Evolutionary conservation across 2,113 vertebrate genomes (phyloP).

Genomic region (Takifugu flavidus): DNA sequence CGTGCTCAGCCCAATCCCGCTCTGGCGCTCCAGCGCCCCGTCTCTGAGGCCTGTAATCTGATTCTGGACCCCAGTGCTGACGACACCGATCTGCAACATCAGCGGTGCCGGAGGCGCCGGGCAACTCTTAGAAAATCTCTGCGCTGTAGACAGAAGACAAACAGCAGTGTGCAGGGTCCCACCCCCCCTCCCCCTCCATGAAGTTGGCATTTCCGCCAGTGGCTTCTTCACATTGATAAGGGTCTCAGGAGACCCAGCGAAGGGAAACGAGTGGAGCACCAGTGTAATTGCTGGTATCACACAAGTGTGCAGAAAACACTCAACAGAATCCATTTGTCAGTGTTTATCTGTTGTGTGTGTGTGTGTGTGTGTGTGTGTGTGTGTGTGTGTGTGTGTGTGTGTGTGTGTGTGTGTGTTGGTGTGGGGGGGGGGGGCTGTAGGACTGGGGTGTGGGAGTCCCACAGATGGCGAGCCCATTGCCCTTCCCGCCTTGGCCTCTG

Average conservation of each 20-base stretch:
- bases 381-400: too few relatives aligned
- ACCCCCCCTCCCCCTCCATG: conserved; percentile 42
- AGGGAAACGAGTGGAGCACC: conserved; percentile 22
- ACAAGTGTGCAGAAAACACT: conserved; percentile 56
- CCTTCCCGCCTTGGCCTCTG: conserved; percentile 12
- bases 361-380: too few relatives aligned
- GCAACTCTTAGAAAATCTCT: conserved; percentile 48
- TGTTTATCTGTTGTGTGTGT: conserved; percentile 61
- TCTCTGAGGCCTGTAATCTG: conserved; percentile 53
- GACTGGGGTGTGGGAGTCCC: conserved; percentile 27
- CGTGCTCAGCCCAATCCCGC: conserved; percentile 46
- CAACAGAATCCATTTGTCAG: conserved; percentile 58
- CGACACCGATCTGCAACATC: conserved; percentile 40
- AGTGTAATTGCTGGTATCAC: conserved; percentile 53
- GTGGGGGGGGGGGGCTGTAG: conserved; percentile 11
- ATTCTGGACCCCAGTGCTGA: conserved; percentile 33
- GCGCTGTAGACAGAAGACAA: conserved; percentile 52
- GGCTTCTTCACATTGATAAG: conserved; percentile 76
- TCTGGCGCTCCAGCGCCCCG: conserved; percentile 21
- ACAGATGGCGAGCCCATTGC: conserved; percentile 30
- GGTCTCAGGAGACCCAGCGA: conserved; percentile 27
- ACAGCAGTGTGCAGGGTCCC: conserved; percentile 54
- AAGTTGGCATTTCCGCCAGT: conserved; percentile 78
- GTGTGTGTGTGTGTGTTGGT: too few relatives aligned
- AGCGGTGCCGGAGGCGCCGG: conserved; percentile 42